These are phyloP conservation scores for Lymantria dispar DNA, from an alignment of 2,888 invertebrate genomes.

Conservation along the genomic window DNA sequence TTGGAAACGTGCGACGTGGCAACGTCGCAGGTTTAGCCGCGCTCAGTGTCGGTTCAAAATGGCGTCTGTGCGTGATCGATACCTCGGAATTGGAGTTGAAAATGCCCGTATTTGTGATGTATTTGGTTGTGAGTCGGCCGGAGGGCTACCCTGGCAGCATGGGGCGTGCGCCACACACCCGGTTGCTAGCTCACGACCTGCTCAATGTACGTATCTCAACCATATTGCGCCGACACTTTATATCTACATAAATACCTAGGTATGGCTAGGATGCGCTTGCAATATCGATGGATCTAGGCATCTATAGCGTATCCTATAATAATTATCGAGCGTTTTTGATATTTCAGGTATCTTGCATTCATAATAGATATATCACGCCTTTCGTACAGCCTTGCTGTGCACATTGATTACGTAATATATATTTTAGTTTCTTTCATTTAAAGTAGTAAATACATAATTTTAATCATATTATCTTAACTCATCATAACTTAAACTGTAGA, in stretches of 20 bases:
- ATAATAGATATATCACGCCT: conserved; percentile 28
- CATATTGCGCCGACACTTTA: conserved; percentile 77
- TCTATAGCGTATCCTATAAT: conserved; percentile 54
- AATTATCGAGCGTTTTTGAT: conserved; percentile 40
- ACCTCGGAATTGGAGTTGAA: conserved; percentile 75
- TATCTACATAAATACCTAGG: conserved; percentile 59
- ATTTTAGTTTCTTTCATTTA: background rate
- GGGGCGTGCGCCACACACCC: conserved; percentile 63
- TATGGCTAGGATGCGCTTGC: conserved; percentile 48
- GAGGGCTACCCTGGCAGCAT: conserved; percentile 68
- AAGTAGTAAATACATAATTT: conserved; percentile 1
- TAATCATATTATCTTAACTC: conserved; percentile 9
- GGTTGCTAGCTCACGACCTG: conserved; percentile 65
- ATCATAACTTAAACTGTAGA: conserved; percentile 10
- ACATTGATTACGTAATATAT: conserved; percentile 43
- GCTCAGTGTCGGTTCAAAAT: conserved; percentile 81
- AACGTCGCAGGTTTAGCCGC: conserved; percentile 68
- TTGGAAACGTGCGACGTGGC: conserved; percentile 76
- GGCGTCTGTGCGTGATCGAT: conserved; percentile 82
- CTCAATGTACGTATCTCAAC: conserved; percentile 78
- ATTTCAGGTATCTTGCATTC: conserved; percentile 35
- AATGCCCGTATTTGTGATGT: conserved; percentile 75
- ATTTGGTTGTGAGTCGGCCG: conserved; percentile 76
- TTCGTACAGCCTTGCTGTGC: conserved; percentile 18
- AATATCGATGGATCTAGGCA: conserved; percentile 52